Evolutionary conservation across 1,140 invertebrate species (phyloP), one percentile per base, ranked within the genome.

Genomic region (Euura lappo): DNA sequence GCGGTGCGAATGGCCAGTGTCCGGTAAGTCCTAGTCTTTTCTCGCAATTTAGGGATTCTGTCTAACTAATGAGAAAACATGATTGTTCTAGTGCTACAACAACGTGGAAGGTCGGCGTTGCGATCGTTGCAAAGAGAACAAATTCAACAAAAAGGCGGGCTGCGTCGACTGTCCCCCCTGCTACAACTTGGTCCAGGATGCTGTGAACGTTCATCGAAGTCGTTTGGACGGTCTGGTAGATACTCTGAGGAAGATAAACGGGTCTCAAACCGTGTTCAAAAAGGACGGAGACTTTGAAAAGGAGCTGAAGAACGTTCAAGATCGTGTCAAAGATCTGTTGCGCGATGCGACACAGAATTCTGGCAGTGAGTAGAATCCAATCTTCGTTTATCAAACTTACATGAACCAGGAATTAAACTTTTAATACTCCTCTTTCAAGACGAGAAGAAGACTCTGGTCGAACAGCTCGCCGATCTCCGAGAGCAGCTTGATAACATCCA

Each of bases 61-160:
- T 13, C n/a, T 68, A 68, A 11, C 69, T 71, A 45, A 67, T 4
- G 46, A 71, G 44, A 72, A 66, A 69, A 67, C 65, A 65, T 51
- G 42, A 28, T 28, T 66, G 75, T 83, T 77, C 43, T 69, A 91
- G 84, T 98, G 97, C 91, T 95, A 67, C 92, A 95, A 68, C 28
- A 98, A 98, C 83, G 96, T 98, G 2, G 96, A 97, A 86, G 97
- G 97, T 7, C 85, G 93, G 72, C 90, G 91, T n/a, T 99, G 97
- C 83, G 95, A 99, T 81, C 91, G 94, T 44, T 99, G 97, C 83
- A 96, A 96, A 85, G 96, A 98, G 81, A 98, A 98, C 82, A 98
- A 96, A 82, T 93, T 93, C 79, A 93, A 96, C 81, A 89, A 95
- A 45, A 93, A 96, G 77, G 91, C 91, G 64, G 96, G 95, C 10